Conservation (phyloP, 1,140 invertebrate species). For the honey bee (Apis mellifera) region Amel_HAv3.1 CM009941.2:6597001-6597500, state of each 20-base stretch:
- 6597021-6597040: conserved; percentile 91
- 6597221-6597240: conserved; percentile 94
- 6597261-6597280: conserved; percentile 94
- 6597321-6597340: conserved; percentile 93
- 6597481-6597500: conserved; percentile 98
- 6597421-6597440: conserved; percentile 95
- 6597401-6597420: conserved; percentile 96
- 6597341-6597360: conserved; percentile 93
- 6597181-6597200: conserved; percentile 98
- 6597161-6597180: conserved; percentile 95
- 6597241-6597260: conserved; percentile 89
- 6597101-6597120: conserved; percentile 91
- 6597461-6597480: conserved; percentile 89
- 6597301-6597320: conserved; percentile 95
- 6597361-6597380: conserved; percentile 91
- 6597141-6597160: conserved; percentile 95
- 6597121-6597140: conserved; percentile 94
- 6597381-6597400: conserved; percentile 95
- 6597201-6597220: conserved; percentile 97
- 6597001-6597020: conserved; percentile 89
- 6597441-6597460: conserved; percentile 93
- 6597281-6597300: conserved; percentile 97
- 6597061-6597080: conserved; percentile 91
- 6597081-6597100: conserved; percentile 98
- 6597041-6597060: conserved; percentile 91